Percentiles rank a stretch among this genome's conserved stretches.
phyloP scores from a whole-genome alignment of 1,140 invertebrate genomes.

The Popillia japonica region DNA sequence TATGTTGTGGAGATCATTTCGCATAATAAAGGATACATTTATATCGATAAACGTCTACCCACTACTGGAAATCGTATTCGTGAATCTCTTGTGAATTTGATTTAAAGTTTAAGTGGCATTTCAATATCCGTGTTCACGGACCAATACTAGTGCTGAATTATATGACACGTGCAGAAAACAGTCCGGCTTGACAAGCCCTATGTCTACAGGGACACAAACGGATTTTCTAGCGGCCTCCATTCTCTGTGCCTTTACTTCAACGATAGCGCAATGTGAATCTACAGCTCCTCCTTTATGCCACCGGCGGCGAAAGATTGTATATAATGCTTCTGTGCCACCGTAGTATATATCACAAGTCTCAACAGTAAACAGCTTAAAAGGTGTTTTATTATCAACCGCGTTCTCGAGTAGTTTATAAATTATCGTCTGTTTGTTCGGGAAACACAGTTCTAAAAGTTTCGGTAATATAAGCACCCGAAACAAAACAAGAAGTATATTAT shows the following conservation, averaged over 20 bases:
- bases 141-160: conserved; percentile 47
- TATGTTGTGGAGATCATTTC: conserved; percentile 6
- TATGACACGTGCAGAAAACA: conserved; percentile 51
- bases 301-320: not conserved
- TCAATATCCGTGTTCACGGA: conserved; percentile 53
- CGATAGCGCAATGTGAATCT: not conserved
- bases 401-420: conserved; percentile 29
- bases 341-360: conserved; percentile 24
- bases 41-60: conserved; percentile 40
- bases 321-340: not conserved
- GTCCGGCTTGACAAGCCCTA: conserved; percentile 21
- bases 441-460: not conserved
- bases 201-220: conserved; percentile 12
- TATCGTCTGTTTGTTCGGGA: conserved; percentile 7
- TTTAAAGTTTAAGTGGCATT: conserved; percentile 55
- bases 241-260: not conserved
- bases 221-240: conserved; percentile 1
- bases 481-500: conserved; percentile 22
- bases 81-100: conserved; percentile 53
- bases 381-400: conserved; percentile 24
- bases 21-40: conserved; percentile 37
- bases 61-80: conserved; percentile 41
- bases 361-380: conserved; percentile 34
- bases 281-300: not conserved
- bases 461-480: not conserved